Evolutionary conservation across 2,888 invertebrate genomes (phyloP), one percentile per base, ranked within the genome.

Genomic region (Eupithecia vulgata): DNA sequence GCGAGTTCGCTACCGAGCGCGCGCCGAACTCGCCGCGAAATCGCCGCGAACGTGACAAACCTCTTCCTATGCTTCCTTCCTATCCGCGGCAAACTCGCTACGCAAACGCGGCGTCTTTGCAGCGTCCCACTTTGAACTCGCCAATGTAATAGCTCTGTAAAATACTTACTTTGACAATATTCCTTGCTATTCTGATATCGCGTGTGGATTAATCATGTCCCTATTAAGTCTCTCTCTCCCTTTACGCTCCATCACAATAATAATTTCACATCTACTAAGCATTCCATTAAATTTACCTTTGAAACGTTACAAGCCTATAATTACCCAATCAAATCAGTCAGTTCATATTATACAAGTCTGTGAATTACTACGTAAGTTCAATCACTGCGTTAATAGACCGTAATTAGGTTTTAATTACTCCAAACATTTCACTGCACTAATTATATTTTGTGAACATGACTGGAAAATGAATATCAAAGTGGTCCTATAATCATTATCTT

Each of bases 401-500:
- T 75, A 81, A 84, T 82, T 79, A 78, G 62, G 48, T 70, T 45
- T 62, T 73, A 73, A 80, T 79, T 75, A 74, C 35, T 61, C 59
- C 37, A 59, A 48, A 48, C 45, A 72, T 72, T 68, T 68, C 35
- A 52, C 45, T 69, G 59, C 45, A 69, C 67, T 73, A 70, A 70
- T 67, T 70, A 67, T n/a, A 30, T 15, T 52, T 57, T 12, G 21
- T 30, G 62, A 69, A 71, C 42, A 67, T 72, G 48, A 71, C 65
- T 74, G 66, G 62, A 66, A 57, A 42, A 37, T 61, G 6, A 42
- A 52, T 34, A 67, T 71, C 34, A 66, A 59, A 35, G 59, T 66
- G n/a, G 21, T 42, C 35, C 52, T 61, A 25, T 15, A 40, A 40
- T 65, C 4, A 68, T 37, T 68, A 40, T 68, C 13, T 34, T 40